Conservation (phyloP, 2,888 invertebrate species). For the Prosapia bicincta region DNA sequence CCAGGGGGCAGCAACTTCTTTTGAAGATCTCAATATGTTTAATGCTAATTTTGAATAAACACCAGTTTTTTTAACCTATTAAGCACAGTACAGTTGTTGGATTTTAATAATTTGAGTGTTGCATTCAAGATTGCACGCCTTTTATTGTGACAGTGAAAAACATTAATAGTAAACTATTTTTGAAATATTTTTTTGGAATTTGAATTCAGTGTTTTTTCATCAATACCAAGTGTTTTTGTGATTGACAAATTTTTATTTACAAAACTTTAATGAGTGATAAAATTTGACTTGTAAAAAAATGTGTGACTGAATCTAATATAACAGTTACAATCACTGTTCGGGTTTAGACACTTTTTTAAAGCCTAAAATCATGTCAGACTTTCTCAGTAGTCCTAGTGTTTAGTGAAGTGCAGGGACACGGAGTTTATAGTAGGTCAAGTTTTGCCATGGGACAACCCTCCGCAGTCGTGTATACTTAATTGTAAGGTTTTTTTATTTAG, state of each 20-base stretch:
- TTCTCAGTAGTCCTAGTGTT: not conserved
- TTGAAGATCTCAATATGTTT: constrained; percentile 91
- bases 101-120: not conserved
- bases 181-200: not conserved
- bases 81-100: not conserved
- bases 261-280: too few species aligned
- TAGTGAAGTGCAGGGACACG: not conserved
- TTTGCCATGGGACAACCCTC: not conserved
- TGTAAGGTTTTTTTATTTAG: not conserved
- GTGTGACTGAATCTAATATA: too few species aligned
- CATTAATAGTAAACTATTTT: not conserved
- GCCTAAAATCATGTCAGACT: not conserved
- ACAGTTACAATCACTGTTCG: not conserved
- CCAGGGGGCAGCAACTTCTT: constrained; percentile 71
- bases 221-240: not conserved
- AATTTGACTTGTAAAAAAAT: not conserved
- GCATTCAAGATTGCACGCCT: not conserved
- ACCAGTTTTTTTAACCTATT: not conserved
- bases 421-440: not conserved
- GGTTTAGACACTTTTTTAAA: not conserved
- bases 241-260: not conserved
- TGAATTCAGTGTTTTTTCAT: not conserved
- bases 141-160: not conserved
- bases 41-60: constrained; percentile 69
- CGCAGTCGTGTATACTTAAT: not conserved